Evolutionary conservation across 2,888 invertebrate species (phyloP), one percentile per base, ranked within the genome.

Genomic region (Megaustenia siamemsis): DNA sequence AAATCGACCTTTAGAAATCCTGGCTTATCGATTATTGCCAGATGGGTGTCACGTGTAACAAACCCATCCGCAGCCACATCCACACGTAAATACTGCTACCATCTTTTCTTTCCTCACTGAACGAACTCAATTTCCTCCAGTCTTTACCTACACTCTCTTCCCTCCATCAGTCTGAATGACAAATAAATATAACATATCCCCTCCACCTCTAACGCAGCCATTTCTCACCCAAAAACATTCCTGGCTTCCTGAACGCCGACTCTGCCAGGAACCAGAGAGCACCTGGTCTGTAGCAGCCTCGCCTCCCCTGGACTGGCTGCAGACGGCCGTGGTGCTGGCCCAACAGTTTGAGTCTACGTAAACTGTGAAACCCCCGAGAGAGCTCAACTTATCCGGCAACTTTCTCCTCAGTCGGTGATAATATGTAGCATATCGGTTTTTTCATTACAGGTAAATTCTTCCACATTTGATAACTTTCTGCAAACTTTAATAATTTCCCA

Each of bases 301-400:
- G 66, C 63, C 43, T 32, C n/a, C 35, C 40, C 66, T 32, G 40
- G 82, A 32, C 82, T 60, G 73, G 40, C 43, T 60, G 82, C 83
- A 68, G 77, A 63, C 83, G n/a, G 12, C 18, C 49, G 12, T 63
- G 43, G 63, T 83, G 83, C 83, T 83, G 83, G 83, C 68, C 83
- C 83, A 83, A 83, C 83, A 83, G 66, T 53, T 53, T 66, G 83
- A 69, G 77, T 40, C 82, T 83, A 77, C 15, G 53, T 83, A 83
- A 83, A 83, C 83, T 77, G 83, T 83, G 76, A 83, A 77, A 83
- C 4, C 10, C 12, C 24, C 21, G 18, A 24, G 28, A 35, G 45
- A 49, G 53, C 53, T 24, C 43, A 2, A 1, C 73, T 82, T 82
- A 82, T 60, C 21, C 10, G 28, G 32, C 28, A 6, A 6, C 8